Evolutionary conservation across 2,113 vertebrate species (phyloP), one percentile per base, ranked within the genome.

Genomic region (Colaptes auratus): DNA sequence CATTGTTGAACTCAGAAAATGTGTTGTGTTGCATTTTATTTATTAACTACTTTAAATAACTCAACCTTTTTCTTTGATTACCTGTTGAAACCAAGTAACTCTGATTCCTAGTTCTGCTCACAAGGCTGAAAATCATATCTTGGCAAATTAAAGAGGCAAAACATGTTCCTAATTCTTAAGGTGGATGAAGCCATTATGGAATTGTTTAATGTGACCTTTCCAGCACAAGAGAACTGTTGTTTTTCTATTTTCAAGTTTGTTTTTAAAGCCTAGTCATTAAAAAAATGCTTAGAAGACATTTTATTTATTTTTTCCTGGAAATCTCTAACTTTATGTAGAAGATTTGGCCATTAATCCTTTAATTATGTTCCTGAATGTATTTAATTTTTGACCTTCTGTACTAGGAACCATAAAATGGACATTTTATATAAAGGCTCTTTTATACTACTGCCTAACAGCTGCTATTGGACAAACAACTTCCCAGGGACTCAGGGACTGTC

Each of bases 301-400:
- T 90, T 93, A 95, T 88, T 67, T 56, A 44, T 44, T 44, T 44
- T 44, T 44, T 44, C 39, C 91, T 95, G 82, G 92, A 97, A 98
- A 97, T 92, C 52, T 97, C 79, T 97, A 55, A 86, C 93, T 97
- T 98, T 96, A 89, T 95, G 91, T 64, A 83, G 70, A 89, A 96
- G 75, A 60, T 95, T 95, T 96, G 91, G 63, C 88, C 64, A 96
- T 97, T 97, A 98, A 98, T 98, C 91, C 91, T 96, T 96, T 97
- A 97, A 97, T 98, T 97, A 93, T 93, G 67, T 96, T 96, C 77
- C 91, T 96, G 94, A 24, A 84, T 95, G 73, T 94, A 92, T 95
- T 97, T 97, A 96, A 97, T 97, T 97, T 97, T 97, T 97, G 91
- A 97, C 97, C 95, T 97, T 91, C 82, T 92, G 39, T 83, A 88